Evolutionary conservation across 2,888 invertebrate genomes (phyloP).

Genomic region (Teleogryllus oceanicus): DNA sequence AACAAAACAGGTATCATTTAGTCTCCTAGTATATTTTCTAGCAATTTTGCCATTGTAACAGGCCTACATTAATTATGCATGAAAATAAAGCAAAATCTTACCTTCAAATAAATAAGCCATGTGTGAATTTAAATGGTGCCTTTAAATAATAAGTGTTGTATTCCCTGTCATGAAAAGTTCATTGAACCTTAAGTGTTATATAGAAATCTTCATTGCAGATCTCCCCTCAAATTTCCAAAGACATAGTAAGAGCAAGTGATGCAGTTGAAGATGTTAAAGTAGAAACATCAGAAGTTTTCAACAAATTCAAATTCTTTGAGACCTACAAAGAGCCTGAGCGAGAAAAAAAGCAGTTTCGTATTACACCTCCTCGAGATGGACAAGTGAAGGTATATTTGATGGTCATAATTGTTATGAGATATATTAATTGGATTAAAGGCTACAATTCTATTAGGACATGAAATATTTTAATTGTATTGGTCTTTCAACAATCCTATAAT

Average conservation of each 20-base stretch:
- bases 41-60: no score
- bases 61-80: no score
- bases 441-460: no score
- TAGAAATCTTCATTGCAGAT: slow-evolving; percentile 37
- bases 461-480: no score
- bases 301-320: slow-evolving; percentile 89
- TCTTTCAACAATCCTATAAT: no score
- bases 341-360: slow-evolving; percentile 71
- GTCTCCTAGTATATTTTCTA: not conserved
- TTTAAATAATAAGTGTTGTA: no score
- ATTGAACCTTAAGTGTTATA: not conserved
- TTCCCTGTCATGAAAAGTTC: no score
- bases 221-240: slow-evolving; percentile 54
- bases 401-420: no score
- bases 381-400: slow-evolving; percentile 57
- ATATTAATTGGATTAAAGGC: no score
- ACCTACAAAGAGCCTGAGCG: slow-evolving; percentile 71
- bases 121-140: no score
- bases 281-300: slow-evolving; percentile 76
- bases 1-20: slow-evolving; percentile 55
- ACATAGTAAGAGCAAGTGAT: slow-evolving; percentile 71
- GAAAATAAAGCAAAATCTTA: no score
- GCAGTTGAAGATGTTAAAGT: slow-evolving; percentile 72
- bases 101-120: no score
- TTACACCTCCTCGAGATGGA: slow-evolving; percentile 83